Evolutionary conservation across 1,140 invertebrate genomes (phyloP).

Genomic region (Maniola jurtina): DNA sequence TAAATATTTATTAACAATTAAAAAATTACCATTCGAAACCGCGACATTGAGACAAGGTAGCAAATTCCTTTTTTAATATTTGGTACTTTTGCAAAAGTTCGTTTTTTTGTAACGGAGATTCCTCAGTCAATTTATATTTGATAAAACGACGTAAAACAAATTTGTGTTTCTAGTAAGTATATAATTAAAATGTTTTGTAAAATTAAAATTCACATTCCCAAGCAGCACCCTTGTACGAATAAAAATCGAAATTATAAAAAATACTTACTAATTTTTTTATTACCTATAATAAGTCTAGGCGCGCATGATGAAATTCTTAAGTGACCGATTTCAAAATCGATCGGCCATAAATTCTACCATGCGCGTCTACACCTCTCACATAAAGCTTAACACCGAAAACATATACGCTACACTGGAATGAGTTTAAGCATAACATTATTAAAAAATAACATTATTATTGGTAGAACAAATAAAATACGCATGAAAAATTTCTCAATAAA

Average conservation of each 20-base stretch:
- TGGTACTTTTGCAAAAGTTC: conserved; percentile 43
- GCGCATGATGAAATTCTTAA: background rate
- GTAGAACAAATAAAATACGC: conserved; percentile 28
- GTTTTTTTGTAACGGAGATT: conserved; percentile 58
- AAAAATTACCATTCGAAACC: conserved; percentile 65
- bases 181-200: conserved; percentile 34
- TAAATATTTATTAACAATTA: conserved; percentile 78
- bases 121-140: conserved; percentile 33
- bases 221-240: conserved; percentile 64
- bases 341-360: background rate
- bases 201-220: conserved; percentile 51
- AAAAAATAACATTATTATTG: conserved; percentile 45
- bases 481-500: conserved; percentile 41
- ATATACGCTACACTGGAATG: conserved; percentile 73
- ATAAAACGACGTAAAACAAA: conserved; percentile 38
- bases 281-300: conserved; percentile 34
- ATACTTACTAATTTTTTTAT: conserved; percentile 64
- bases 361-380: conserved; percentile 41
- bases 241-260: conserved; percentile 61
- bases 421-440: conserved; percentile 64
- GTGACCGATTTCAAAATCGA: background rate
- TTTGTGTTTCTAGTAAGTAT: conserved; percentile 36
- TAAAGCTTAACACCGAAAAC: conserved; percentile 68
- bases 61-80: conserved; percentile 40
- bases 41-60: conserved; percentile 50